Conservation (phyloP, 2,888 invertebrate species). For the Panzeria rudis region DNA sequence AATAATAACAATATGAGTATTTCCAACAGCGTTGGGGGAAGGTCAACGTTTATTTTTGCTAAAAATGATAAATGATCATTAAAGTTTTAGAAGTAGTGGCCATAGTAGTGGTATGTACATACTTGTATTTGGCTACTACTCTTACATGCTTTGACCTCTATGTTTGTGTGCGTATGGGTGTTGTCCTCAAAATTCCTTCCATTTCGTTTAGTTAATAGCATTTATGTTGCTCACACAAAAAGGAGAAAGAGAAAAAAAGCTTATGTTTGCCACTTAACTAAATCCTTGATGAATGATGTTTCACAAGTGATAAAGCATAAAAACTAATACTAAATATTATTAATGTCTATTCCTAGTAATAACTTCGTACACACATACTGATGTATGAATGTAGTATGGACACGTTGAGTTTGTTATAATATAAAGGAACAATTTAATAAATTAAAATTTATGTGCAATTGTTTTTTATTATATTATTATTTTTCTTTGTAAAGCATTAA, state of each 20-base stretch:
- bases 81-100: conserved; percentile 58
- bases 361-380: background rate
- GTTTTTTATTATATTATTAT: background rate
- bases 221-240: conserved; percentile 45
- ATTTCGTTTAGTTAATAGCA: conserved; percentile 40
- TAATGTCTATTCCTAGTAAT: conserved; percentile 54
- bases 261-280: conserved; percentile 72
- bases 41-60: conserved; percentile 51
- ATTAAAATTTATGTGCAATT: conserved; percentile 45
- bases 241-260: conserved; percentile 20
- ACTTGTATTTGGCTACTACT: background rate
- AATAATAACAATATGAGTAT: conserved; percentile 45
- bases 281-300: conserved; percentile 75
- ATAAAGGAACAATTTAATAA: conserved; percentile 9
- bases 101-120: conserved; percentile 11
- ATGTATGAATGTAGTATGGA: background rate
- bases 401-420: background rate
- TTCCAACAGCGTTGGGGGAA: conserved; percentile 10
- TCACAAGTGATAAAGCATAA: conserved; percentile 71
- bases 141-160: background rate
- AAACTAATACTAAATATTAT: conserved; percentile 72
- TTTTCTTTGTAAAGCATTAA: background rate
- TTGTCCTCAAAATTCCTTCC: background rate
- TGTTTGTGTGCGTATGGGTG: background rate
- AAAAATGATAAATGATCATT: conserved; percentile 72